Conservation (phyloP, 2,113 vertebrate species). For the Columbina picui region DNA sequence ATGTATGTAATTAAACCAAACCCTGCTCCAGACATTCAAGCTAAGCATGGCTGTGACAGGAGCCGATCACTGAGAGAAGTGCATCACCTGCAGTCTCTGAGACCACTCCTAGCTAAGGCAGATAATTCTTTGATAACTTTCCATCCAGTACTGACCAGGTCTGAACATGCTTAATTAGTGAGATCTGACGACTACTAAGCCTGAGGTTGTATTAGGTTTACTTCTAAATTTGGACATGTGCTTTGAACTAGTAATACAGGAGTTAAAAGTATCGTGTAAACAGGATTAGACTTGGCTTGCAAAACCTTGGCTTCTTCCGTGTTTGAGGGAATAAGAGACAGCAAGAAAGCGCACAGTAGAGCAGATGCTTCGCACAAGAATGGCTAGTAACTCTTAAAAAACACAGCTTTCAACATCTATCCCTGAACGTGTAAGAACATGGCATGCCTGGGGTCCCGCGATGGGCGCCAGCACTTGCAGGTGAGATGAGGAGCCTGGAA, state of each 20-base stretch:
- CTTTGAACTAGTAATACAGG: conserved; percentile 49
- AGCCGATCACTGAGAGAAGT: background rate
- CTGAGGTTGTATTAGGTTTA: conserved; percentile 27
- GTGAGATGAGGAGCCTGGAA: background rate
- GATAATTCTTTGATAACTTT: background rate
- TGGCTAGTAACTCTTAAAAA: background rate
- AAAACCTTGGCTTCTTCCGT: background rate
- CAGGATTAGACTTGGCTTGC: conserved; percentile 42
- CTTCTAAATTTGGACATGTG: conserved; percentile 46
- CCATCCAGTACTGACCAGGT: conserved; percentile 40
- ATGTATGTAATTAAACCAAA: background rate
- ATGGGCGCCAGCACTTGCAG: background rate
- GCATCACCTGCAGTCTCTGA: background rate
- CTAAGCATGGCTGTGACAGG: background rate
- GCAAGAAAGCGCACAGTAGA: background rate
- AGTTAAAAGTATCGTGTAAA: conserved; percentile 54
- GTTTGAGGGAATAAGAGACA: background rate
- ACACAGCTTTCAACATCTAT: background rate
- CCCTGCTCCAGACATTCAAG: accelerated
- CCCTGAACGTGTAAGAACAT: background rate
- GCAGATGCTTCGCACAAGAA: conserved; percentile 1
- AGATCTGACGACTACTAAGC: conserved; percentile 40
- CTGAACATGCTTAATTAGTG: conserved; percentile 48
- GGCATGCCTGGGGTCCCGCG: background rate
- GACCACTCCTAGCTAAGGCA: background rate